phyloP scores from a whole-genome alignment of 2,113 vertebrate species.

The Taurulus bubalis region DNA sequence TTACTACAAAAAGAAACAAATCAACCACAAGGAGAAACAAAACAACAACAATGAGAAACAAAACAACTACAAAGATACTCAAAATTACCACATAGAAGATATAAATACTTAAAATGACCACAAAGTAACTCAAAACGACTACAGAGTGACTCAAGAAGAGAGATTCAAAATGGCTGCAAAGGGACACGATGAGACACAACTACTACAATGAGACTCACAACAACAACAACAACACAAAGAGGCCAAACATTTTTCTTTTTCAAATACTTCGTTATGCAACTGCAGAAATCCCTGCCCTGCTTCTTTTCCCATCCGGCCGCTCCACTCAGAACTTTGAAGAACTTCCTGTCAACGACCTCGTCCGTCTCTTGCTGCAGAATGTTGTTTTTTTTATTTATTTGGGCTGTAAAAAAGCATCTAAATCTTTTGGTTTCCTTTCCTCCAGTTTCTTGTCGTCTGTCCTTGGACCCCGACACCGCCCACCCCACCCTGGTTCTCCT shows the following conservation, averaged over 20 bases:
- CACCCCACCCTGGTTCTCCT: slow-evolving; percentile 76
- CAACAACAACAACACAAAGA: too few relatives aligned
- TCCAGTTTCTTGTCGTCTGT: slow-evolving; percentile 67
- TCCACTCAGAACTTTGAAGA: background rate
- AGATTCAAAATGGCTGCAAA: too few relatives aligned
- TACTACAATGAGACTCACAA: too few relatives aligned
- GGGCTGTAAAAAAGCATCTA: too few relatives aligned
- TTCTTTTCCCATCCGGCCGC: background rate
- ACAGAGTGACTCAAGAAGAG: too few relatives aligned
- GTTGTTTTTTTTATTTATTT: background rate
- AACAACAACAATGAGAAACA: background rate
- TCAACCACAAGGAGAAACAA: background rate
- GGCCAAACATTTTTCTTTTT: too few relatives aligned
- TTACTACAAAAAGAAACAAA: background rate
- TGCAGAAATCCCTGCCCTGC: background rate
- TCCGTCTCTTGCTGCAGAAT: background rate
- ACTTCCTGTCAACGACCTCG: background rate
- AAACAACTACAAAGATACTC: background rate
- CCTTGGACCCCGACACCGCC: slow-evolving; percentile 75
- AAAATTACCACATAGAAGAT: too few relatives aligned
- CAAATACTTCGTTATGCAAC: too few relatives aligned
- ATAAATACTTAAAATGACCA: too few relatives aligned
- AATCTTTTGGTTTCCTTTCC: background rate
- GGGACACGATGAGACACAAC: too few relatives aligned
- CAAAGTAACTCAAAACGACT: too few relatives aligned